These are phyloP conservation scores for Gila robusta DNA, from an alignment of 2,797 vertebrate species.

Conservation along the genomic window DNA sequence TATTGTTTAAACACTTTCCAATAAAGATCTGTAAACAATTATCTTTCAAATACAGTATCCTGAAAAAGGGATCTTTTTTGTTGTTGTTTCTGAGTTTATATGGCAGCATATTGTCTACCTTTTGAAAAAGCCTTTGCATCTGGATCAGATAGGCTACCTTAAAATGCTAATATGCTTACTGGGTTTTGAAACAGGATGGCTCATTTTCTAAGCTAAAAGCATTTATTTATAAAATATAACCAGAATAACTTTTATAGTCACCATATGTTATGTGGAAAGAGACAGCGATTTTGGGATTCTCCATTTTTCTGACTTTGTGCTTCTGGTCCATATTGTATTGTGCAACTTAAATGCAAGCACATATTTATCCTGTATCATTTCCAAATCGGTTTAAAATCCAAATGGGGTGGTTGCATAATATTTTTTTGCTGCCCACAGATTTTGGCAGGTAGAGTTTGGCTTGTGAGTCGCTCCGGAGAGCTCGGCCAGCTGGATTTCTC, in stretches of 20 bases:
- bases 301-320: background rate
- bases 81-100: background rate
- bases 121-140: background rate
- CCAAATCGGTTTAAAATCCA: conserved; percentile 18
- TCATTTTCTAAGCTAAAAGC: background rate
- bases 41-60: background rate
- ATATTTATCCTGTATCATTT: conserved; percentile 7
- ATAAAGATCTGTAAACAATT: background rate
- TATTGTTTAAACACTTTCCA: background rate
- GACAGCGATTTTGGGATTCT: background rate
- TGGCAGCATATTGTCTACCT: background rate
- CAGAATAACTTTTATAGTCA: background rate
- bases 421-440: conserved; percentile 39
- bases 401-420: conserved; percentile 35
- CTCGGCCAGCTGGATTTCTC: conserved; percentile 41
- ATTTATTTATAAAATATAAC: background rate
- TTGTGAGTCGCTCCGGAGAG: background rate
- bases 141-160: background rate
- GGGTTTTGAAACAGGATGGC: background rate
- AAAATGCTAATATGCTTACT: background rate
- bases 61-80: background rate
- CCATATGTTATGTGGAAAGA: background rate
- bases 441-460: conserved; percentile 36
- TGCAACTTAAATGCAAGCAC: background rate
- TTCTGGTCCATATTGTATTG: background rate